A percentile compares a stretch with the other conserved stretches of the same genome.
phyloP scores from a whole-genome alignment of 2,797 vertebrate species.

The Acrossocheilus fasciatus region DNA sequence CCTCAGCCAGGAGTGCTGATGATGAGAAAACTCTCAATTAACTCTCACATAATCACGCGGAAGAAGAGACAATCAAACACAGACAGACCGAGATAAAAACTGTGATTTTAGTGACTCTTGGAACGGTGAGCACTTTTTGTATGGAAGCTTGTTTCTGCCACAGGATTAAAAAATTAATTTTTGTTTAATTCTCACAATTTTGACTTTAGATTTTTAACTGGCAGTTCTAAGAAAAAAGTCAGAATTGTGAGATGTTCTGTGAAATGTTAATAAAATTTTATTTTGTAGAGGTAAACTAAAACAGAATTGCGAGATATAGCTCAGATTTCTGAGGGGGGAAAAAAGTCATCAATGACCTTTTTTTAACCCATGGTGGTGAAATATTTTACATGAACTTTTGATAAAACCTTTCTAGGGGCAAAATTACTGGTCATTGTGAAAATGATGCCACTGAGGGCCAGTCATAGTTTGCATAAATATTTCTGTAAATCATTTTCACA shows the following conservation, averaged over 20 bases:
- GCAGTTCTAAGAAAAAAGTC: background rate
- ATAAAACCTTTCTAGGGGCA: background rate
- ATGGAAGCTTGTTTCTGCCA: background rate
- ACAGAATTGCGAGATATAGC: background rate
- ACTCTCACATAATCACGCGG: background rate
- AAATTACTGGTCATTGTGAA: background rate
- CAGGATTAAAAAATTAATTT: background rate
- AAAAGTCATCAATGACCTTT: too few species aligned
- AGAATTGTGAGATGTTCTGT: background rate
- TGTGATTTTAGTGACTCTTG: background rate
- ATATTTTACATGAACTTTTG: background rate
- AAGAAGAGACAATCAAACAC: background rate
- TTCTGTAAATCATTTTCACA: background rate
- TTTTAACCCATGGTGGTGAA: too few species aligned
- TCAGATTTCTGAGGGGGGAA: too few species aligned
- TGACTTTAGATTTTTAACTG: background rate
- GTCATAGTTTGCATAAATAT: background rate
- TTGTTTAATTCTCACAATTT: background rate
- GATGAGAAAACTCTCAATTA: constrained; percentile 40
- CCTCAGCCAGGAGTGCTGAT: constrained; percentile 47
- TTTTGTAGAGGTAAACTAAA: too few species aligned
- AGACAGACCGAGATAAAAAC: background rate
- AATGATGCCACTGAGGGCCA: background rate
- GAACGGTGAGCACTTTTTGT: background rate
- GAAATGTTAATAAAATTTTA: background rate